phyloP scores from a whole-genome alignment of 2,888 invertebrate genomes.

The Ypsolopha scabrella region DNA sequence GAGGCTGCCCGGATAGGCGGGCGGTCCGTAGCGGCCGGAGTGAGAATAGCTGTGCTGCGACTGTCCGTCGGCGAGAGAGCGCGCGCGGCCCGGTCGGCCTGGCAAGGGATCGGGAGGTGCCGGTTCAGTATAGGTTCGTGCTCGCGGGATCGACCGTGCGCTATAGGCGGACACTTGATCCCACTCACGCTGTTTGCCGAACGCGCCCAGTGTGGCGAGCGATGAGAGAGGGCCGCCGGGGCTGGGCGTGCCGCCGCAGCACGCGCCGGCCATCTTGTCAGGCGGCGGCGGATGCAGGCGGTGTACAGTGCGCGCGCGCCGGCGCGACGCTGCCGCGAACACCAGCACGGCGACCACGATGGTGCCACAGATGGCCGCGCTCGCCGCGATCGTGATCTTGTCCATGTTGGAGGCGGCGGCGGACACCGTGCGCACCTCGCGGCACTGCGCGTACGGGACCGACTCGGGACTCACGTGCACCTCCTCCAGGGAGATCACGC shows the following conservation, averaged over 20 bases:
- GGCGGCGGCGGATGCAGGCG: constrained; percentile 76
- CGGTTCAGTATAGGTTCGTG: constrained; percentile 81
- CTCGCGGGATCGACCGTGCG: constrained; percentile 89
- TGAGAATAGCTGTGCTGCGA: constrained; percentile 91
- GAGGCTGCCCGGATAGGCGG: constrained; percentile 80
- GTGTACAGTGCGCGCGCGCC: constrained; percentile 83
- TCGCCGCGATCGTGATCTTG: constrained; percentile 93
- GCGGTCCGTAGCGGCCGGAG: constrained; percentile 81
- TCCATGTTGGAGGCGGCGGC: constrained; percentile 92
- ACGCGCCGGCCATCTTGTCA: constrained; percentile 82
- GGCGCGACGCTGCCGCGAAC: constrained; percentile 87
- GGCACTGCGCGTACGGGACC: constrained; percentile 87
- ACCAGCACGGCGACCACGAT: constrained; percentile 92
- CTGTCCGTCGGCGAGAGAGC: constrained; percentile 89
- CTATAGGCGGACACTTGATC: constrained; percentile 88
- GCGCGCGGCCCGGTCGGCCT: constrained; percentile 80
- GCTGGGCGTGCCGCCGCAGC: constrained; percentile 81
- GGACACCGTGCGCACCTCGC: constrained; percentile 88
- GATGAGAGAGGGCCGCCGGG: constrained; percentile 85
- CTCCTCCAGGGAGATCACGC: constrained; percentile 92
- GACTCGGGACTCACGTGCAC: constrained; percentile 88
- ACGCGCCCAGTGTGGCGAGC: constrained; percentile 85
- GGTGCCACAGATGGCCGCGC: constrained; percentile 92
- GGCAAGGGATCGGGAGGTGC: constrained; percentile 79
- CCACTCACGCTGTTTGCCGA: constrained; percentile 84